Evolutionary conservation across 2,797 vertebrate species (phyloP).

Genomic region (Aldrovandia affinis): DNA sequence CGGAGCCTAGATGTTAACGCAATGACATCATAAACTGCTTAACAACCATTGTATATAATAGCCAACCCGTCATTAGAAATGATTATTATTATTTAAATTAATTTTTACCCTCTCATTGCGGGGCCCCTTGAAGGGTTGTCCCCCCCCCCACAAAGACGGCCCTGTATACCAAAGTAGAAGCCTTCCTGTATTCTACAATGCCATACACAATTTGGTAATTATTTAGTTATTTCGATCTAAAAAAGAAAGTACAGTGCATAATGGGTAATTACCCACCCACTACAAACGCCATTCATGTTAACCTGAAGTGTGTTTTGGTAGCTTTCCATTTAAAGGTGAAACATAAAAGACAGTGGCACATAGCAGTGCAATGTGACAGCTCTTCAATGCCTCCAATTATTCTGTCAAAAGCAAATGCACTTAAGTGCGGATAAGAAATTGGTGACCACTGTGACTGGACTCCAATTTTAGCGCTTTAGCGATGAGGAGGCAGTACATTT

Average conservation of each 20-base stretch:
- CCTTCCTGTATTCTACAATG: slow-evolving; percentile 32
- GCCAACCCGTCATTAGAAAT: no score
- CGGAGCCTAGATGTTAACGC: no score
- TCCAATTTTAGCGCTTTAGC: slow-evolving; percentile 54
- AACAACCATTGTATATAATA: no score
- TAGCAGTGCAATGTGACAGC: slow-evolving; percentile 20
- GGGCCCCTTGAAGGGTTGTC: no score
- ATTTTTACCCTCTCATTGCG: no score
- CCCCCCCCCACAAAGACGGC: no score
- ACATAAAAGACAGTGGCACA: not conserved
- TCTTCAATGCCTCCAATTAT: slow-evolving; percentile 50
- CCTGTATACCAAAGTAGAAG: not conserved
- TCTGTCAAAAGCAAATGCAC: slow-evolving; percentile 46
- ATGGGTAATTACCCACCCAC: slow-evolving; percentile 56
- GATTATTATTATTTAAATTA: no score
- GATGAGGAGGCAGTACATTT: slow-evolving; percentile 49
- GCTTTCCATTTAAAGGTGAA: slow-evolving; percentile 24
- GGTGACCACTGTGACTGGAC: slow-evolving; percentile 41
- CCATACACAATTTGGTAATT: slow-evolving; percentile 43
- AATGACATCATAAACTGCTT: no score
- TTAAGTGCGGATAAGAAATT: slow-evolving; percentile 40
- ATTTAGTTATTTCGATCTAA: slow-evolving; percentile 49
- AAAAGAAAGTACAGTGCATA: slow-evolving; percentile 36
- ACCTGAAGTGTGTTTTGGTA: slow-evolving; percentile 40
- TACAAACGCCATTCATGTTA: slow-evolving; percentile 48